These are phyloP conservation scores for Thryonomys swinderianus DNA, from an alignment of 2,113 vertebrate genomes.

Conservation along the genomic window DNA sequence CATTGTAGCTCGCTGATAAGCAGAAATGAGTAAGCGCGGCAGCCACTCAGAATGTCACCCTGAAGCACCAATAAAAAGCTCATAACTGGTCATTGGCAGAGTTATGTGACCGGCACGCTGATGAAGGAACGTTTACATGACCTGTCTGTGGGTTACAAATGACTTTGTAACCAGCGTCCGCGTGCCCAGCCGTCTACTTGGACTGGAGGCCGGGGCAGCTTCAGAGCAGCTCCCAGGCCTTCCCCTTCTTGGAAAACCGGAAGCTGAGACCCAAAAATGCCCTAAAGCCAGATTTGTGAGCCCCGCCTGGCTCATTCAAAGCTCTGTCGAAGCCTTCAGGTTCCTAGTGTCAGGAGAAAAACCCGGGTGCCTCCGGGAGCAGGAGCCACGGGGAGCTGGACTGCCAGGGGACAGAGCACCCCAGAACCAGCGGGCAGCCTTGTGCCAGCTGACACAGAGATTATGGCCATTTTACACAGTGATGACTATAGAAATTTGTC, in stretches of 20 bases:
- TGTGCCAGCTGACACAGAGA: not conserved
- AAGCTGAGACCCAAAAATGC: not conserved
- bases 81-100: slow-evolving; percentile 81
- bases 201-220: not conserved
- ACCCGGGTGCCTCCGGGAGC: not conserved
- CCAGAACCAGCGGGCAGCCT: accelerated
- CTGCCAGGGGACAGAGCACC: not conserved
- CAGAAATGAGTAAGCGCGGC: slow-evolving; percentile 84
- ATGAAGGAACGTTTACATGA: slow-evolving; percentile 63
- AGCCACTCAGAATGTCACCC: slow-evolving; percentile 80
- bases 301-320: not conserved
- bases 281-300: not conserved
- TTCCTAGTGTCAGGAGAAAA: not conserved
- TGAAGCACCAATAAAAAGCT: slow-evolving; percentile 86
- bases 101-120: slow-evolving; percentile 65
- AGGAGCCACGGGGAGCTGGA: not conserved
- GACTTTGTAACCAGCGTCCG: not conserved
- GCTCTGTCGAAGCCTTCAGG: not conserved
- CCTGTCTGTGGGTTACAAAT: slow-evolving; percentile 23
- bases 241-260: not conserved
- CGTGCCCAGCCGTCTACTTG: not conserved
- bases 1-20: slow-evolving; percentile 86
- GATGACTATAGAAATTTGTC: not conserved
- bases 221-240: not conserved
- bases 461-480: not conserved